phyloP scores from a whole-genome alignment of 2,797 vertebrate genomes.

The Paguma larvata region DNA sequence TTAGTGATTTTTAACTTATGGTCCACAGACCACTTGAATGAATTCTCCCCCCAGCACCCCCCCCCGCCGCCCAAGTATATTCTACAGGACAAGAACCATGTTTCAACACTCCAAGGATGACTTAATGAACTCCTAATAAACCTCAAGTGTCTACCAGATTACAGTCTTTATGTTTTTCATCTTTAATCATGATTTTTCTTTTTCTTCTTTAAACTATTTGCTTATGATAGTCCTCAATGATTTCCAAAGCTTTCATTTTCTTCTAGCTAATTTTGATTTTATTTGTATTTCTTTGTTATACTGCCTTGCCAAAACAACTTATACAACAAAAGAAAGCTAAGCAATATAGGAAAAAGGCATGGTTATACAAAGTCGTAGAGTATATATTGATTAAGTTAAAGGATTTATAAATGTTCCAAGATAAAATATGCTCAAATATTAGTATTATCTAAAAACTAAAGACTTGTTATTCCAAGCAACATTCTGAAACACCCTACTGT shows the following conservation, averaged over 20 bases:
- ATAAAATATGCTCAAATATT: neutral
- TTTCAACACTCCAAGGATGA: neutral
- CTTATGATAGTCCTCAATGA: neutral
- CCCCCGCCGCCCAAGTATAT: neutral
- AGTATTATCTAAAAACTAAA: constrained; percentile 10
- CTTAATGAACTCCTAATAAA: constrained; percentile 23
- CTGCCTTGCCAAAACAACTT: neutral
- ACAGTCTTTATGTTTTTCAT: neutral
- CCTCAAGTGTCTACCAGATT: neutral
- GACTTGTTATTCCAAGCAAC: neutral
- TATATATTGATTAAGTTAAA: neutral
- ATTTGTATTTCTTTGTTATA: neutral
- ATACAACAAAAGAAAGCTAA: neutral
- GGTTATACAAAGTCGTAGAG: neutral
- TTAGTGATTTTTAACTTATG: constrained; percentile 57
- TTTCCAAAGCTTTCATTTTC: neutral
- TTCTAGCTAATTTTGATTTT: neutral
- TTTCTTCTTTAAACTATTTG: constrained; percentile 10
- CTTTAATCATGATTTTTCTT: neutral
- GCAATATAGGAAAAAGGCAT: neutral
- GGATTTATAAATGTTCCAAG: neutral
- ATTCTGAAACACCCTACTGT: neutral
- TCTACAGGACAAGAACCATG: neutral
- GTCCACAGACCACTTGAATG: neutral
- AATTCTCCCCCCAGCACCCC: neutral